These are phyloP conservation scores for Drymonia ruficornis DNA, from an alignment of 2,888 invertebrate species.

Conservation along the genomic window DNA sequence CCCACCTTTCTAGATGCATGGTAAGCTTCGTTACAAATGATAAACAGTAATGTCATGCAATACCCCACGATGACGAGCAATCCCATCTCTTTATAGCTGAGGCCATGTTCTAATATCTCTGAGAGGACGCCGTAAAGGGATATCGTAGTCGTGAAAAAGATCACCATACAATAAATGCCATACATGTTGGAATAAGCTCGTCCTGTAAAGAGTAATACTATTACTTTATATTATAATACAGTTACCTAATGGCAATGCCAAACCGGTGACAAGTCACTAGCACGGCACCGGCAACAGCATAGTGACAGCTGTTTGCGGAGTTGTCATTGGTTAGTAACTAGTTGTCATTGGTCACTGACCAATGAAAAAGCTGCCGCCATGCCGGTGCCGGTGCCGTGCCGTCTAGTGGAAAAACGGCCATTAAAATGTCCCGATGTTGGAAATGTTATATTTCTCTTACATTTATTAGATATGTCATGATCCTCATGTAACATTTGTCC, in stretches of 20 bases:
- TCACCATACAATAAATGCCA: conserved; percentile 89
- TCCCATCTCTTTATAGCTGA: conserved; percentile 89
- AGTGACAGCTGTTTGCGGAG: too few relatives aligned
- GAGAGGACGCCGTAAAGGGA: conserved; percentile 89
- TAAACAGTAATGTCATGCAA: conserved; percentile 88
- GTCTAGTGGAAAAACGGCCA: too few relatives aligned
- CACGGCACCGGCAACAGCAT: too few relatives aligned
- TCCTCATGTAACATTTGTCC: background rate
- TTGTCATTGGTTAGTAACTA: too few relatives aligned
- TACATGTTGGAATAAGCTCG: conserved; percentile 91
- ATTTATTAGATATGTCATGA: too few relatives aligned
- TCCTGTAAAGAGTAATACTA: conserved; percentile 55
- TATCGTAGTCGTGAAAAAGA: conserved; percentile 90
- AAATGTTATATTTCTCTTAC: too few relatives aligned
- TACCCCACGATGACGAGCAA: conserved; percentile 89
- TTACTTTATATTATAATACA: too few relatives aligned
- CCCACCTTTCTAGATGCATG: conserved; percentile 86
- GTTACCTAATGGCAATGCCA: background rate
- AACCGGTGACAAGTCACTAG: too few relatives aligned
- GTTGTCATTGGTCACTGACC: too few relatives aligned
- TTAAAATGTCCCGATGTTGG: too few relatives aligned
- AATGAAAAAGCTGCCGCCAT: too few relatives aligned
- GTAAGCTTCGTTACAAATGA: conserved; percentile 90
- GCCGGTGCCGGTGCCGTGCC: too few relatives aligned
- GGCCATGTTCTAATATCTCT: conserved; percentile 89